Percentiles rank a stretch among this genome's conserved stretches.
phyloP scores from a whole-genome alignment of 2,888 invertebrate species.

The Pharmacophagus antenor region DNA sequence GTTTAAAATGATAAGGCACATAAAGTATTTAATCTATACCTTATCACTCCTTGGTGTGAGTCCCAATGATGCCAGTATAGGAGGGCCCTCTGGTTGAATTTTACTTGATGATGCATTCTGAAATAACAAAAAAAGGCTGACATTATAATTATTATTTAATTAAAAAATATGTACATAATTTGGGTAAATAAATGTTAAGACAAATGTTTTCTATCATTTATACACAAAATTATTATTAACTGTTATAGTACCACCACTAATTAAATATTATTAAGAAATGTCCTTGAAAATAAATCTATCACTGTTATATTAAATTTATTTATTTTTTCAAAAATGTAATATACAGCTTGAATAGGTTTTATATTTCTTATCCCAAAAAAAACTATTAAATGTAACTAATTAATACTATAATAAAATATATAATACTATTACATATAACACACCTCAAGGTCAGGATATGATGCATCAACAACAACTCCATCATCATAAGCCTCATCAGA shows the following conservation, averaged over 20 bases:
- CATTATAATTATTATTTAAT: not conserved
- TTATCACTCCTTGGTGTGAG: constrained; percentile 79
- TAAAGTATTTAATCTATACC: constrained; percentile 59
- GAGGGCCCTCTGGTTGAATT: constrained; percentile 74
- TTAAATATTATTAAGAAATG: constrained; percentile 44
- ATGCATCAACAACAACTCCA: constrained; percentile 76
- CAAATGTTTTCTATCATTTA: not conserved
- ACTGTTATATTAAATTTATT: constrained; percentile 24
- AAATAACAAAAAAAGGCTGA: constrained; percentile 40
- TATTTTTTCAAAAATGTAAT: not conserved
- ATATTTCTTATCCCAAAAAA: no score
- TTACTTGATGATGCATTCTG: constrained; percentile 63
- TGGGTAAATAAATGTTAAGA: not conserved
- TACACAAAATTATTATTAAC: not conserved
- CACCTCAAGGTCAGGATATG: constrained; percentile 72
- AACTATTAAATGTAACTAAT: no score
- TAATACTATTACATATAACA: constrained; percentile 42
- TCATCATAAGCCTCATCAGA: constrained; percentile 79
- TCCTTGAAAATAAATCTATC: constrained; percentile 62
- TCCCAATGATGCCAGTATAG: constrained; percentile 76
- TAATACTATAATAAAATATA: not conserved
- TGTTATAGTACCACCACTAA: not conserved
- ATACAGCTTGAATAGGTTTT: no score
- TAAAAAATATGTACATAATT: not conserved
- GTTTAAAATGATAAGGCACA: constrained; percentile 43